Evolutionary conservation across 2,797 vertebrate species (phyloP).

Genomic region (Rhinella marina): DNA sequence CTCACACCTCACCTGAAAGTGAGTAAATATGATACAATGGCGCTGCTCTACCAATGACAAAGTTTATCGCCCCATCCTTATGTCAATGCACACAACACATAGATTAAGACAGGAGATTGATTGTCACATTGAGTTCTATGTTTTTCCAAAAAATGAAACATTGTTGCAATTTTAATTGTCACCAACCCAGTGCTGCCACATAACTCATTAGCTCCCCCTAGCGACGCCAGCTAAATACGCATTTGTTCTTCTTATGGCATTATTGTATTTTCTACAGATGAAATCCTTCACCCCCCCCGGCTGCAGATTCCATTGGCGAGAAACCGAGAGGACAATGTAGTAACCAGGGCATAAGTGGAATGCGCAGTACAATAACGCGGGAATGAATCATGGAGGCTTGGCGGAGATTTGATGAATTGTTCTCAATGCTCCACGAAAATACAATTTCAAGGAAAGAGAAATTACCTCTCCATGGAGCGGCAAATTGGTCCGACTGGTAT

Average conservation of each 20-base stretch:
- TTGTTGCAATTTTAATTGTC: no score
- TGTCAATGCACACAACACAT: no score
- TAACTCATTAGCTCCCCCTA: background rate
- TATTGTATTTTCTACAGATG: background rate
- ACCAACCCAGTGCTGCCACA: background rate
- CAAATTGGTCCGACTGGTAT: background rate
- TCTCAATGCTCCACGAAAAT: slow-evolving; percentile 9
- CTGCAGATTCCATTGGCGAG: background rate
- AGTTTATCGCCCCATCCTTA: no score
- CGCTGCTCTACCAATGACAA: no score
- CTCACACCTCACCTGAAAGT: no score
- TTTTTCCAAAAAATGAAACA: background rate
- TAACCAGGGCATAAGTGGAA: background rate
- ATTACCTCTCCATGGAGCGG: background rate
- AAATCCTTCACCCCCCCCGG: background rate
- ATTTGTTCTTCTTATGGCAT: background rate
- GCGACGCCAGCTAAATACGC: background rate
- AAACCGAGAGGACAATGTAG: background rate
- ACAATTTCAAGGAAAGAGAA: slow-evolving; percentile 18
- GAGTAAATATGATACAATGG: no score
- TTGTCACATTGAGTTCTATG: background rate
- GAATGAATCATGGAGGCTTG: background rate
- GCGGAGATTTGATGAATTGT: background rate
- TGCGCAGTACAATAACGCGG: background rate
- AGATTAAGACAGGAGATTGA: no score